Conservation (phyloP, 2,797 vertebrate genomes). For the Vespertilio murinus region DNA sequence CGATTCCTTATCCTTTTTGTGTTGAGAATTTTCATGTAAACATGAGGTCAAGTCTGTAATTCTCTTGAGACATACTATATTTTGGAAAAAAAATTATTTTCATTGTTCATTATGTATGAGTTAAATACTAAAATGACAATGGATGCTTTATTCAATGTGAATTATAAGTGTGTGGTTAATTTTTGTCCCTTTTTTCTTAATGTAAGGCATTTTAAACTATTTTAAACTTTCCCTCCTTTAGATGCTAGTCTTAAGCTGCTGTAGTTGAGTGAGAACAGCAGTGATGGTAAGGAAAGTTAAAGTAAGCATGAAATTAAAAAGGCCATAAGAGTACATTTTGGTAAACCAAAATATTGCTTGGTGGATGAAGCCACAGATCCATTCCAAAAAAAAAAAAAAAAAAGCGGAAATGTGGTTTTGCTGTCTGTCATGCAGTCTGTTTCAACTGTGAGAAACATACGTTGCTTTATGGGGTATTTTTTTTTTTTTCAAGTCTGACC, state of each 20-base stretch:
- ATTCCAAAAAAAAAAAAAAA: conserved; percentile 65
- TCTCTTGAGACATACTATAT: conserved; percentile 65
- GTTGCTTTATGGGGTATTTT: conserved; percentile 62
- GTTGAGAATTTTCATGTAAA: conserved; percentile 75
- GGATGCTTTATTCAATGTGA: conserved; percentile 5
- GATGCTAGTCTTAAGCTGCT: conserved; percentile 43
- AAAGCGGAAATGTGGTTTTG: conserved; percentile 80
- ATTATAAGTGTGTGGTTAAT: conserved; percentile 13
- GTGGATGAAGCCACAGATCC: conserved; percentile 80
- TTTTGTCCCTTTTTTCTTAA: background rate
- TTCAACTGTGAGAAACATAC: conserved; percentile 74
- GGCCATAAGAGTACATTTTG: conserved; percentile 80
- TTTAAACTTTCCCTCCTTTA: background rate
- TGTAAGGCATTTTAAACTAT: background rate
- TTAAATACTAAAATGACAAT: conserved; percentile 42
- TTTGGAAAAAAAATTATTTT: conserved; percentile 62
- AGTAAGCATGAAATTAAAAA: conserved; percentile 81
- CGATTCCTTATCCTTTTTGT: conserved; percentile 65
- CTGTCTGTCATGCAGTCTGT: conserved; percentile 77
- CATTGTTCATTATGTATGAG: conserved; percentile 37
- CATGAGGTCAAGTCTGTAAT: conserved; percentile 68
- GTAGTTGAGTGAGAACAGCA: conserved; percentile 57
- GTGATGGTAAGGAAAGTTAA: conserved; percentile 72
- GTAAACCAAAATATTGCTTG: conserved; percentile 82
- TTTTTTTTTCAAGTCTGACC: conserved; percentile 70